Percentiles rank a stretch among this genome's conserved stretches.
phyloP scores from a whole-genome alignment of 2,888 invertebrate genomes.

The Pilophorus perplexus region DNA sequence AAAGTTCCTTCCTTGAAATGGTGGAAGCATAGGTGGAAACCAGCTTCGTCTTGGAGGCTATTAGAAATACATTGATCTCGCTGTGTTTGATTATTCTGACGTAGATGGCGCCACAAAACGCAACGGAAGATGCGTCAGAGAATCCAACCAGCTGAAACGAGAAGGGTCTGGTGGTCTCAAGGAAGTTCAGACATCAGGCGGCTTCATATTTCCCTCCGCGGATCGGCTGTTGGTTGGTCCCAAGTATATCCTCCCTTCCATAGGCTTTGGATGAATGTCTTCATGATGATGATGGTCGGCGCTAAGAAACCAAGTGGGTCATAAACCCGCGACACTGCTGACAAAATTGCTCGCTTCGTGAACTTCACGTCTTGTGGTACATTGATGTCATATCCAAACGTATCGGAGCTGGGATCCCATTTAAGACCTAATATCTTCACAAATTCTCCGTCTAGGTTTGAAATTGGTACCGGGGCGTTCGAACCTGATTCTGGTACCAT shows the following conservation, averaged over 20 bases:
- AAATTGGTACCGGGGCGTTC: not conserved
- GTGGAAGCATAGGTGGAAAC: constrained; percentile 35
- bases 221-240: constrained; percentile 17
- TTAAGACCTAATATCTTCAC: not conserved
- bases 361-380: not conserved
- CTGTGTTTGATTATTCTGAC: not conserved
- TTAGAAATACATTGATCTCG: not conserved
- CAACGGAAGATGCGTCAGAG: constrained; percentile 47
- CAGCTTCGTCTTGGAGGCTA: constrained; percentile 37
- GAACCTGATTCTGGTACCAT: not conserved
- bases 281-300: not conserved
- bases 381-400: not conserved
- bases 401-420: not conserved
- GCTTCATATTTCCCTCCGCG: not conserved
- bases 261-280: constrained; percentile 1
- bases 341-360: constrained; percentile 8
- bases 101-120: constrained; percentile 47
- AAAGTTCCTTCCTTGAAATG: constrained; percentile 42
- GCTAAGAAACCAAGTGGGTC: constrained; percentile 6
- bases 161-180: not conserved
- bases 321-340: not conserved
- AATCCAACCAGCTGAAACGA: constrained; percentile 46
- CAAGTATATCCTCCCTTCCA: constrained; percentile 17
- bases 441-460: not conserved
- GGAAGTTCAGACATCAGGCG: not conserved